Evolutionary conservation across 1,140 invertebrate genomes (phyloP).

Genomic region (Pachypeltis micranthus): DNA sequence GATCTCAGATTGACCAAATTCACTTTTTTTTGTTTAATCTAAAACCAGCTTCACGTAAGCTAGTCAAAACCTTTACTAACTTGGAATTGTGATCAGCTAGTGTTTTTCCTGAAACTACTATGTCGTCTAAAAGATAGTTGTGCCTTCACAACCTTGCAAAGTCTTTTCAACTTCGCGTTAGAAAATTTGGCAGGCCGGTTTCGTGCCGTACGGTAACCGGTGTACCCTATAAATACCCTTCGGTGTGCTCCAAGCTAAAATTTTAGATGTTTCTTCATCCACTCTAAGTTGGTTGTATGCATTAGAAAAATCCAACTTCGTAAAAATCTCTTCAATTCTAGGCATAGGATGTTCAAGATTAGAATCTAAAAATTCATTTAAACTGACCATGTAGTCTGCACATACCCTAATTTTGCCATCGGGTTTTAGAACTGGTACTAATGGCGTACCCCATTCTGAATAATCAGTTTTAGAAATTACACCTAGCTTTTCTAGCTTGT

Average conservation of each 20-base stretch:
- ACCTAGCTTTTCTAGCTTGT: slow-evolving; percentile 28
- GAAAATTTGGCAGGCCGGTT: too few species aligned
- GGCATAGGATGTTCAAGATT: slow-evolving; percentile 12
- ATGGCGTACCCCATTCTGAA: slow-evolving; percentile 32
- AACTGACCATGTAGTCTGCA: slow-evolving; percentile 28
- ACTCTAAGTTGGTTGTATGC: slow-evolving; percentile 11
- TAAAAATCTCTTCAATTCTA: slow-evolving; percentile 14
- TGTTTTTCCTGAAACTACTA: background rate
- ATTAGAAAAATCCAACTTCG: slow-evolving; percentile 14
- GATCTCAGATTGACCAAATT: slow-evolving; percentile 20
- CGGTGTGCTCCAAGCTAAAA: slow-evolving; percentile 2
- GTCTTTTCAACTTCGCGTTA: too few species aligned
- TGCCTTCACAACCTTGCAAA: slow-evolving; percentile 2
- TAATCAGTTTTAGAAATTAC: slow-evolving; percentile 27
- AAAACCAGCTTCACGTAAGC: background rate
- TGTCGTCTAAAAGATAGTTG: background rate
- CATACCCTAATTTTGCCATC: slow-evolving; percentile 29
- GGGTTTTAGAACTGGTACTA: slow-evolving; percentile 31
- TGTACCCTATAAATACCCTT: slow-evolving; percentile 11
- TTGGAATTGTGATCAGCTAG: background rate
- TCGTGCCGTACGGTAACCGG: too few species aligned
- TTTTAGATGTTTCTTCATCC: background rate
- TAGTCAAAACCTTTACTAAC: background rate
- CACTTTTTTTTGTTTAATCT: slow-evolving; percentile 20
- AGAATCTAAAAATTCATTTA: slow-evolving; percentile 18